Percentiles rank a stretch among this genome's conserved stretches.
phyloP scores from a whole-genome alignment of 37 sponge, comb jelly and placozoan species.

The Crambe crambe region DNA sequence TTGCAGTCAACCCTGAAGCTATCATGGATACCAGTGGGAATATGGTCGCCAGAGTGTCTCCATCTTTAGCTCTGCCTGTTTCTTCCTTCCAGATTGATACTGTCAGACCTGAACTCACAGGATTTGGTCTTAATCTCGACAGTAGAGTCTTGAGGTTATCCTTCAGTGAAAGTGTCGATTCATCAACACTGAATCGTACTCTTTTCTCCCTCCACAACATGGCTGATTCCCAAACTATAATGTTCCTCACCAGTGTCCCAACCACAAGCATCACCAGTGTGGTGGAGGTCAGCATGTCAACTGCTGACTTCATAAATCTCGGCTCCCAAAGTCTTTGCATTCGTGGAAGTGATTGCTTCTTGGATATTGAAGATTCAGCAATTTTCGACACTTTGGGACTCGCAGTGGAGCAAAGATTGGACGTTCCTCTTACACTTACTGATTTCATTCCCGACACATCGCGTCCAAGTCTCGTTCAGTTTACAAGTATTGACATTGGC shows the following conservation, averaged over 20 bases:
- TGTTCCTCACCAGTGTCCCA: conserved; percentile 30
- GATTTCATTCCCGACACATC: conserved; percentile 51
- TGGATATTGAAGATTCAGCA: conserved; percentile 52
- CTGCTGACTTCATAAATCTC: conserved; percentile 54
- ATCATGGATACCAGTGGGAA: conserved; percentile 84
- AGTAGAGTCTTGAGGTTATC: conserved; percentile 45
- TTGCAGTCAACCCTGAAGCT: conserved; percentile 79
- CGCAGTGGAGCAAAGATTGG: background rate
- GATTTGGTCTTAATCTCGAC: conserved; percentile 73
- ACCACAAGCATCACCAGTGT: conserved; percentile 29
- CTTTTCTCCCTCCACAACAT: conserved; percentile 36
- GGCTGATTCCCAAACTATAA: conserved; percentile 2
- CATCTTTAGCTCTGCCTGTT: conserved; percentile 58
- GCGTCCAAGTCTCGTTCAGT: conserved; percentile 51
- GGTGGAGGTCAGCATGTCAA: conserved; percentile 38
- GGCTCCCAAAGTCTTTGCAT: conserved; percentile 39
- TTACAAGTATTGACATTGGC: conserved; percentile 61
- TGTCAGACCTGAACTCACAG: conserved; percentile 49
- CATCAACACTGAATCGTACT: conserved; percentile 68
- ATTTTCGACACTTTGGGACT: conserved; percentile 62
- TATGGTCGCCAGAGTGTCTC: conserved; percentile 73
- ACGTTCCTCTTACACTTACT: conserved; percentile 1
- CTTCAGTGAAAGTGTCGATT: conserved; percentile 75
- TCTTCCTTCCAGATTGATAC: conserved; percentile 48
- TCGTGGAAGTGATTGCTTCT: conserved; percentile 32